phyloP scores from a whole-genome alignment of 2,888 invertebrate species.

The Acanthosoma haemorrhoidale region DNA sequence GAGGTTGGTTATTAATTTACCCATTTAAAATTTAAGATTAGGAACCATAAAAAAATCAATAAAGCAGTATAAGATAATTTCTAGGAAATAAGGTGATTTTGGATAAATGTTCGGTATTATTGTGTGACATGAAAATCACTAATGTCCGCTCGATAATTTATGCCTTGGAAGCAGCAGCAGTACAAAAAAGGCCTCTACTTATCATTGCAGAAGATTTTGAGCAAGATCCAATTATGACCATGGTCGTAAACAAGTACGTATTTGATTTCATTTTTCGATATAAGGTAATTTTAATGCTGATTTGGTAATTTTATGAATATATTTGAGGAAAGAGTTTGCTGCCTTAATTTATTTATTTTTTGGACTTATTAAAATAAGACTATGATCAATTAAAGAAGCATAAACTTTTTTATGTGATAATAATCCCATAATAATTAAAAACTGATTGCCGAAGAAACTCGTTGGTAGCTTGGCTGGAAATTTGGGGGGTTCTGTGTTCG shows the following conservation, averaged over 20 bases:
- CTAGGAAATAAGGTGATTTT: slow-evolving; percentile 30
- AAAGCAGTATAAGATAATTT: not conserved
- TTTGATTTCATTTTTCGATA: too few relatives aligned
- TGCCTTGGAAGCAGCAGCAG: slow-evolving; percentile 40
- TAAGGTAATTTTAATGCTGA: not conserved
- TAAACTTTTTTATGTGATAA: too few relatives aligned
- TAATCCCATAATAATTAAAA: too few relatives aligned
- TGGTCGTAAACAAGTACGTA: slow-evolving; percentile 48
- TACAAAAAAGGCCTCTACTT: slow-evolving; percentile 39
- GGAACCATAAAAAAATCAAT: too few relatives aligned
- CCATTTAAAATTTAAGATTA: not conserved
- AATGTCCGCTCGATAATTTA: slow-evolving; percentile 39
- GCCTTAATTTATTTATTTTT: too few relatives aligned
- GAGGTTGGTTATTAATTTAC: slow-evolving; percentile 21
- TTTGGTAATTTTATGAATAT: not conserved
- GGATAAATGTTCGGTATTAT: slow-evolving; percentile 42
- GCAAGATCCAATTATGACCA: slow-evolving; percentile 50
- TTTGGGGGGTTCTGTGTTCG: too few relatives aligned
- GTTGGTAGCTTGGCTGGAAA: too few relatives aligned
- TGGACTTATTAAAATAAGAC: too few relatives aligned
- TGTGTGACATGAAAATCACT: slow-evolving; percentile 42
- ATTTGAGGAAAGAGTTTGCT: too few relatives aligned
- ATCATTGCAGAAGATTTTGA: slow-evolving; percentile 51
- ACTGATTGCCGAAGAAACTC: too few relatives aligned
- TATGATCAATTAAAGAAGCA: too few relatives aligned